Base-by-base conservation (phyloP, 2,797 vertebrate genomes). In the Gallinago nigripennis region DNA sequence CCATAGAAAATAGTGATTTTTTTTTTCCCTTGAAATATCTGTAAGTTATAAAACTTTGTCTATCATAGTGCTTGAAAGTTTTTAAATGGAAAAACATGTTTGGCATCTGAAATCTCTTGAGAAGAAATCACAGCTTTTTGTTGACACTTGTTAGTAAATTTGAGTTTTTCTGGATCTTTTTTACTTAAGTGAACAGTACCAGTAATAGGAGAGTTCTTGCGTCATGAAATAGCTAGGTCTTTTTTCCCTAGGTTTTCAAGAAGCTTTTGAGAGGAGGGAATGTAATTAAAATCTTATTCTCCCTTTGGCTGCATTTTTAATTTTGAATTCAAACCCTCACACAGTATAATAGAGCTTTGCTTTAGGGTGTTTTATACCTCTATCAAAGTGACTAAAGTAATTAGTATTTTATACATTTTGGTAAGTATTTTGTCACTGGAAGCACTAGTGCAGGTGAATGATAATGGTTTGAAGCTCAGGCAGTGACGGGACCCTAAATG, bases 381-480 rank as follows among this genome's bases (percentile, higher is more conserved):
- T 82, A 91, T 95, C 61, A 88, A 96, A 93, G 75, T 96, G 92
- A 88, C 95, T 82, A 31, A 95, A 96, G 69, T 96, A 96, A 97
- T 96, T 96, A 95, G 63, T 95, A 90, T 97, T 96, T 95, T 92
- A 84, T 92, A 94, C 82, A 75, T 96, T 97, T 94, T 90, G 86
- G 61, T 96, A 95, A 94, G 92, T 92, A 92, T 96, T 96, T 96
- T 96, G 96, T 95, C 94, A 94, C 88, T 92, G 65, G 85, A 90
- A 82, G 72, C 87, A 65, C 84, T 72, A 79, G 60, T 93, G 92
- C 81, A 90, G 93, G 81, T 96, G 86, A 96, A 96, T 94, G 94
- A 95, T 97, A 96, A 95, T 90, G 28, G 87, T 96, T 95, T 95
- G 96, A 96, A 97, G 58, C 94, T 93, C 69, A 72, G 86, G 56